These are phyloP conservation scores for Leptura quadrifasciata DNA, from an alignment of 2,888 invertebrate genomes.

Conservation along the genomic window DNA sequence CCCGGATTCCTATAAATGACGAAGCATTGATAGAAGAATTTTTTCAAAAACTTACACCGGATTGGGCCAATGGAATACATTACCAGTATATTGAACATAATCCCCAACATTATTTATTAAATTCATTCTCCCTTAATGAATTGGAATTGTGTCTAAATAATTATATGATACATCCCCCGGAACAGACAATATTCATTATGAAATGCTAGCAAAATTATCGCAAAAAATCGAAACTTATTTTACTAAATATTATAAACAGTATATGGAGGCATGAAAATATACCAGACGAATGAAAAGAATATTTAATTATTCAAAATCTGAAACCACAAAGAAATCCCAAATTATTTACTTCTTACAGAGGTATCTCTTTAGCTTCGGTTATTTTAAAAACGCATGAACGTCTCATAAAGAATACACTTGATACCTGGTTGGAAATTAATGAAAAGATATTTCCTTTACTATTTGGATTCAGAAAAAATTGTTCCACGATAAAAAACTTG, in stretches of 20 bases:
- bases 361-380: background rate
- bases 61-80: background rate
- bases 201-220: background rate
- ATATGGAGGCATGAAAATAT: background rate
- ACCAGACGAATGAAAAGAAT: background rate
- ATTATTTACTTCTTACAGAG: no score
- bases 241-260: background rate
- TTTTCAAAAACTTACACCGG: background rate
- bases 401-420: background rate
- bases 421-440: background rate
- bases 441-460: background rate
- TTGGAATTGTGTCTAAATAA: background rate
- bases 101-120: background rate
- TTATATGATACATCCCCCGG: background rate
- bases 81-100: background rate
- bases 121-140: background rate
- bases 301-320: no score
- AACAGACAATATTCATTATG: background rate
- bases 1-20: background rate
- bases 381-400: background rate
- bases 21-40: background rate
- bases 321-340: no score
- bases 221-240: background rate
- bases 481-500: no score
- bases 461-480: no score